Evolutionary conservation across 2,113 vertebrate genomes (phyloP).

Genomic region (Labeo catla): DNA sequence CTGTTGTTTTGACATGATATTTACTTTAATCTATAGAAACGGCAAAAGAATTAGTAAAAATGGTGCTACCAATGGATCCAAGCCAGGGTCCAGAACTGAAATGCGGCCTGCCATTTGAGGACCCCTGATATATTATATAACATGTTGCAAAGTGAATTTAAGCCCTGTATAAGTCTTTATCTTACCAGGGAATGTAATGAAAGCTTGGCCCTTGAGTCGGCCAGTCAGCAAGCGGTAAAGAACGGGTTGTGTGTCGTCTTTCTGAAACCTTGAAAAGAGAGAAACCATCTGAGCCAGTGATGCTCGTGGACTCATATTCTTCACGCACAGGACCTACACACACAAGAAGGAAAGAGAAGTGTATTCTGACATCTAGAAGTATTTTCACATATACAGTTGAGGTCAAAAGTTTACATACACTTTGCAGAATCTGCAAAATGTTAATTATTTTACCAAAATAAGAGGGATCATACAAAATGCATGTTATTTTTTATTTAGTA

Average conservation of each 20-base stretch:
- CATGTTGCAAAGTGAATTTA: not conserved
- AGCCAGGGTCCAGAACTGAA: too few relatives aligned
- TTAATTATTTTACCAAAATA: too few relatives aligned
- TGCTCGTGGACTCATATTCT: conserved; percentile 85
- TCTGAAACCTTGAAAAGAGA: conserved; percentile 90
- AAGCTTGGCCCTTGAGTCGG: conserved; percentile 91
- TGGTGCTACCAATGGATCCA: too few relatives aligned
- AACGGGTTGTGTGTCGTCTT: conserved; percentile 67
- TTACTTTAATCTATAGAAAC: too few relatives aligned
- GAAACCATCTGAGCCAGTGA: conserved; percentile 86
- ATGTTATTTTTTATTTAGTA: too few relatives aligned
- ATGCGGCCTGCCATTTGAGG: too few relatives aligned
- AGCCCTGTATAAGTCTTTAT: not conserved
- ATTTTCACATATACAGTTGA: not conserved
- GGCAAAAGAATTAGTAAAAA: too few relatives aligned
- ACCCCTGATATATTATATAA: not conserved
- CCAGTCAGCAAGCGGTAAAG: conserved; percentile 89
- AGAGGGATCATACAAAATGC: too few relatives aligned
- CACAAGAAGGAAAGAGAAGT: conserved; percentile 4
- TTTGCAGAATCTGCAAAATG: too few relatives aligned
- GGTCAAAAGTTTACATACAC: too few relatives aligned
- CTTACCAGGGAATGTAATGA: conserved; percentile 88
- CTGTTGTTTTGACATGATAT: too few relatives aligned
- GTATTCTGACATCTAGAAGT: not conserved
- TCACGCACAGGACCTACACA: conserved; percentile 88